Conservation (phyloP, 1,140 invertebrate species). For the Saccostrea echinata region DNA sequence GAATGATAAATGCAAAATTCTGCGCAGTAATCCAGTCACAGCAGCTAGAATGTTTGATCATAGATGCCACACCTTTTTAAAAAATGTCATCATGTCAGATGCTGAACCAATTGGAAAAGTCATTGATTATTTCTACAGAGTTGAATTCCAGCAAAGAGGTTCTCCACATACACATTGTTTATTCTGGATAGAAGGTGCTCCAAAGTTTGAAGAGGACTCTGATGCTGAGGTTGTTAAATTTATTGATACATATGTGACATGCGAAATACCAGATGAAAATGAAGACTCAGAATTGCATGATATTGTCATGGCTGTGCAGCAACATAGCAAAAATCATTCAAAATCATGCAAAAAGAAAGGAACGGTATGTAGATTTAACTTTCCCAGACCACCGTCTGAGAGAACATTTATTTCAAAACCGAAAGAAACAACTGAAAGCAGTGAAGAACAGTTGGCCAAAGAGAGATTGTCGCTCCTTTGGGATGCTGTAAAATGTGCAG, state of each 20-base stretch:
- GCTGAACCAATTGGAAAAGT: conserved; percentile 59
- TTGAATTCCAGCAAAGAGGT: no score
- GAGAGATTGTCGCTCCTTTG: background rate
- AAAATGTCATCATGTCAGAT: conserved; percentile 39
- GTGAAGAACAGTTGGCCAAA: background rate
- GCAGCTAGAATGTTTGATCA: no score
- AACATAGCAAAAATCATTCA: conserved; percentile 42
- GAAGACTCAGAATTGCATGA: conserved; percentile 42
- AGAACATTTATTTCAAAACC: conserved; percentile 40
- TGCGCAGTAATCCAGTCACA: conserved; percentile 44
- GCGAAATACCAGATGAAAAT: conserved; percentile 36
- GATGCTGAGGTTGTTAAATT: no score
- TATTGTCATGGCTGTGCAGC: conserved; percentile 43
- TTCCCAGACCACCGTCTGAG: conserved; percentile 46
- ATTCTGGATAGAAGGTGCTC: no score
- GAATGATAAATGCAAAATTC: conserved; percentile 28
- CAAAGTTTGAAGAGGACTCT: no score
- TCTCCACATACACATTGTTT: no score
- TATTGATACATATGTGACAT: conserved; percentile 53
- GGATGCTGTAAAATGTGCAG: background rate
- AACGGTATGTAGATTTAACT: no score
- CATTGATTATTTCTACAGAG: conserved; percentile 66
- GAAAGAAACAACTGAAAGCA: conserved; percentile 1
- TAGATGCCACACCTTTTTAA: conserved; percentile 47
- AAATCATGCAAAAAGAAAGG: conserved; percentile 37